phyloP scores from a whole-genome alignment of 1,140 invertebrate species.

The Drosophila malerkotliana region DNA sequence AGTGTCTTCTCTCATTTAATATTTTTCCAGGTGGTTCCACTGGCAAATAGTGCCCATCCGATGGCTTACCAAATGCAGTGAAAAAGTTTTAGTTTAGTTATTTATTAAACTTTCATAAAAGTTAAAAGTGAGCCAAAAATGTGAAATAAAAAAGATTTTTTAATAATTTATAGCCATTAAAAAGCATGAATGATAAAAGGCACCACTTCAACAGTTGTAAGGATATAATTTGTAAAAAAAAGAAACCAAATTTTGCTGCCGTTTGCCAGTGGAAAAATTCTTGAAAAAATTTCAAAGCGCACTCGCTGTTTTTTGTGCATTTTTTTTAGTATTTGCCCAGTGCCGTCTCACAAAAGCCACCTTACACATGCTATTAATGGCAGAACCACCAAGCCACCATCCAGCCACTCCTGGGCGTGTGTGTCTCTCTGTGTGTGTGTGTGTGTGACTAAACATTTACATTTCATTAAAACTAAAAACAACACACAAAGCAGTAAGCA shows the following conservation, averaged over 20 bases:
- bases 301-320: conserved; percentile 1
- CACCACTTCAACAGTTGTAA: not conserved
- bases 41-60: not conserved
- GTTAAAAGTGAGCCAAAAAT: not conserved
- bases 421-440: conserved; percentile 14
- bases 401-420: not conserved
- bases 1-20: conserved; percentile 19
- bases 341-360: conserved; percentile 41
- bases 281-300: conserved; percentile 1
- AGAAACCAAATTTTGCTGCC: not conserved
- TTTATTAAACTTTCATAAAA: not conserved
- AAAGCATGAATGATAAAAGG: not conserved
- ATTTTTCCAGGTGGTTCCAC: conserved; percentile 20
- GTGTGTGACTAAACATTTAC: conserved; percentile 80
- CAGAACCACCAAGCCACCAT: conserved; percentile 13
- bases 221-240: not conserved
- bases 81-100: not conserved
- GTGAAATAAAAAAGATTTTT: not conserved
- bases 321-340: conserved; percentile 24
- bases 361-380: conserved; percentile 49
- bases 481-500: conserved; percentile 77
- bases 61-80: not conserved
- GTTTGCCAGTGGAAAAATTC: conserved; percentile 14
- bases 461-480: conserved; percentile 83
- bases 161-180: not conserved